A percentile compares a stretch with the other conserved stretches of the same genome.
Conservation (phyloP, 2,797 vertebrate species). For the Melanotaenia pygmaea region DNA sequence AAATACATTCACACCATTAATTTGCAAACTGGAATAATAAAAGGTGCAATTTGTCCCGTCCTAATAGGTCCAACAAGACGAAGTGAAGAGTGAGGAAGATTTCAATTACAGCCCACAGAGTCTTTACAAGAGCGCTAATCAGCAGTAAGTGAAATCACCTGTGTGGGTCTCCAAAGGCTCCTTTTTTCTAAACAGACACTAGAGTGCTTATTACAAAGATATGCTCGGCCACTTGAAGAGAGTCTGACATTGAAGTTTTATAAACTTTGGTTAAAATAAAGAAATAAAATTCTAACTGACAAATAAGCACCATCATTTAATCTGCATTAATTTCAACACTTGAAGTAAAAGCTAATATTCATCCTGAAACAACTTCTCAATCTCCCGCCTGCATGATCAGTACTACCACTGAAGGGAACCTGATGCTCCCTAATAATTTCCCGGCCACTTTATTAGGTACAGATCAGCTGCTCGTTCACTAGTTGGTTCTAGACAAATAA, state of each 20-base stretch:
- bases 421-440: neutral
- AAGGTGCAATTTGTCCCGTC: neutral
- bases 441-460: too few relatives aligned
- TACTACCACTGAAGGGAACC: neutral
- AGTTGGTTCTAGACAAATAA: too few relatives aligned
- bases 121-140: neutral
- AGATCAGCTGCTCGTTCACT: too few relatives aligned
- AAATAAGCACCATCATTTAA: neutral
- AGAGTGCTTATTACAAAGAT: neutral
- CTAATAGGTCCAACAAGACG: neutral
- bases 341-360: conserved; percentile 3
- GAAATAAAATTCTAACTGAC: neutral
- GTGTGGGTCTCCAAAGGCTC: neutral
- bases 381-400: neutral
- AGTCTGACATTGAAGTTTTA: neutral
- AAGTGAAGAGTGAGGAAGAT: neutral
- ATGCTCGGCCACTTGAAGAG: neutral
- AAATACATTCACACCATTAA: neutral
- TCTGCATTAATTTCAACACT: neutral
- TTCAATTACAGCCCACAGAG: neutral
- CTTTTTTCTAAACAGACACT: neutral
- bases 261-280: neutral
- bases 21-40: neutral
- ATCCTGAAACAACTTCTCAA: neutral
- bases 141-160: conserved; percentile 11